Percentiles rank a stretch among this genome's conserved stretches.
phyloP scores from a whole-genome alignment of 2,113 vertebrate genomes.

The Sprattus sprattus region DNA sequence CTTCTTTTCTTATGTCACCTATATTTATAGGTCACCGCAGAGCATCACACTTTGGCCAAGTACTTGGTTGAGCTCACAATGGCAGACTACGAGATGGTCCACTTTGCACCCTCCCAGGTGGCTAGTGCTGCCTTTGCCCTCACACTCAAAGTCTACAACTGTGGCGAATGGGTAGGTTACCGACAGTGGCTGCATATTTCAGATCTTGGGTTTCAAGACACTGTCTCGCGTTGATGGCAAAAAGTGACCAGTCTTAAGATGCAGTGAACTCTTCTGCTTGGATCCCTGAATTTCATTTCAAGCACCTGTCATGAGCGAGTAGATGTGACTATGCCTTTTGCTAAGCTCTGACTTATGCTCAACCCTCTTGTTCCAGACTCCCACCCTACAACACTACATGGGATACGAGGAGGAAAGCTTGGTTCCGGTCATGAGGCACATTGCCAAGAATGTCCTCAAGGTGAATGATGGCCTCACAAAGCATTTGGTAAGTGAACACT shows the following conservation, averaged over 20 bases:
- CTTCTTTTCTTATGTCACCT: background rate
- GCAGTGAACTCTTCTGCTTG: too few species aligned
- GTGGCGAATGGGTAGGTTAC: constrained; percentile 77
- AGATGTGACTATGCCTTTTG: too few species aligned
- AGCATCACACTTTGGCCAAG: constrained; percentile 79
- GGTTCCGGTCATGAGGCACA: constrained; percentile 76
- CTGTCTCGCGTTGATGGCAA: too few species aligned
- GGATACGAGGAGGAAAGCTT: constrained; percentile 71
- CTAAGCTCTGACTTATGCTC: background rate
- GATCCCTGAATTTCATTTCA: too few species aligned
- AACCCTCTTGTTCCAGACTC: constrained; percentile 54
- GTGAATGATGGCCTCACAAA: constrained; percentile 74
- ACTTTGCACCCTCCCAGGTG: constrained; percentile 77
- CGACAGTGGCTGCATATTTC: background rate
- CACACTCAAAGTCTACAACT: constrained; percentile 74
- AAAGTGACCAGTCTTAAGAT: too few species aligned
- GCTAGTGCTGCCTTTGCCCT: constrained; percentile 81
- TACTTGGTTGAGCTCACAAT: constrained; percentile 85
- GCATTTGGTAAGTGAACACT: constrained; percentile 69
- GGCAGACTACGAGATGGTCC: constrained; percentile 84
- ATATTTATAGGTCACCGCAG: constrained; percentile 69
- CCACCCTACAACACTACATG: constrained; percentile 72
- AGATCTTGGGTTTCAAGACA: too few species aligned
- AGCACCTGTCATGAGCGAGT: too few species aligned
- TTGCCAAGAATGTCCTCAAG: constrained; percentile 82